Percentiles rank a stretch among this genome's conserved stretches.
Evolutionary conservation across 2,888 invertebrate species (phyloP).

Genomic region (Venustoraphidia nigricollis): DNA sequence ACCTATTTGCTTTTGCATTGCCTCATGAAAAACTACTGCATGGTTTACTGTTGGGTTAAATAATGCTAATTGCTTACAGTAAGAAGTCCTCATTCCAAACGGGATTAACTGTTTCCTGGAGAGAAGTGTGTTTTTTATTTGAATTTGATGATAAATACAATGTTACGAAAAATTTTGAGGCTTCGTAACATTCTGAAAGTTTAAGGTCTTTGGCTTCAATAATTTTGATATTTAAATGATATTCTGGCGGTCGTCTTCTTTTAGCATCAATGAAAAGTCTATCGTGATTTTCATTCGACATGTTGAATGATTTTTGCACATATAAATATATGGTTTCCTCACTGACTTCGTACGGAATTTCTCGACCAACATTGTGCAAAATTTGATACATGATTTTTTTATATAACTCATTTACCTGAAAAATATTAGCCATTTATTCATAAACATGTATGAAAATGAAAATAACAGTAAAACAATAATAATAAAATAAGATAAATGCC

Average conservation of each 20-base stretch:
- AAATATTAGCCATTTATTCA: conserved; percentile 13
- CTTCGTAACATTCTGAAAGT: conserved; percentile 79
- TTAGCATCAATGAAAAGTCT: conserved; percentile 53
- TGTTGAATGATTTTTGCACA: conserved; percentile 66
- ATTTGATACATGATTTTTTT: conserved; percentile 70
- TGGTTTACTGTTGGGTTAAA: not conserved
- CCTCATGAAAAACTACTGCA: not conserved
- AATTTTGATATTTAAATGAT: conserved; percentile 71
- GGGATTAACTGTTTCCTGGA: conserved; percentile 83
- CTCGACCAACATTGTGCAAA: conserved; percentile 70
- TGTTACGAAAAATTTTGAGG: conserved; percentile 95
- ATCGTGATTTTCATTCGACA: conserved; percentile 59
- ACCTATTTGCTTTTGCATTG: too few relatives aligned
- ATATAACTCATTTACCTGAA: conserved; percentile 74
- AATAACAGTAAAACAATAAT: too few relatives aligned
- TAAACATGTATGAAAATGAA: too few relatives aligned
- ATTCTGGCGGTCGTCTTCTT: conserved; percentile 68
- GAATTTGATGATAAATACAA: conserved; percentile 67
- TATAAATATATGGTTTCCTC: conserved; percentile 55
- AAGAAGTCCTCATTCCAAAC: conserved; percentile 96
- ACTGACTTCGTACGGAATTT: conserved; percentile 52
- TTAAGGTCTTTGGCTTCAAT: conserved; percentile 73
- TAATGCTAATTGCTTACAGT: conserved; percentile 64
- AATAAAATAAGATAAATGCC: too few relatives aligned
- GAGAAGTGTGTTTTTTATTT: conserved; percentile 72